phyloP scores from a whole-genome alignment of 2,113 vertebrate species.

The Callospermophilus lateralis region DNA sequence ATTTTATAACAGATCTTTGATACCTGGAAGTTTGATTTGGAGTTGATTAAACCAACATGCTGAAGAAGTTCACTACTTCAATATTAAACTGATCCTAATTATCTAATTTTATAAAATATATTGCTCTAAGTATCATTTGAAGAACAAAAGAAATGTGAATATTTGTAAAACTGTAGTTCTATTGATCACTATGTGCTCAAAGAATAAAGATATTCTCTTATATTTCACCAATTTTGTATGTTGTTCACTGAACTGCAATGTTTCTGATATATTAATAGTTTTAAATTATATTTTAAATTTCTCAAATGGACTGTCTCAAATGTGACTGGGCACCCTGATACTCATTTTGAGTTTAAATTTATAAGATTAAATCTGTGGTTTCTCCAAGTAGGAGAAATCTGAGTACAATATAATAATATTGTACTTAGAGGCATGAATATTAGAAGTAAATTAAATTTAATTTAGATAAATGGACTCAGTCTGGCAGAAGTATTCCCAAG shows the following conservation, averaged over 20 bases:
- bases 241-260: conserved; percentile 18
- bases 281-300: conserved; percentile 56
- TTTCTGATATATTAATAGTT: conserved; percentile 61
- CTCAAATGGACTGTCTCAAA: neutral
- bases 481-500: conserved; percentile 8
- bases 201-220: neutral
- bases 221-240: neutral
- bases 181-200: neutral
- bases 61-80: neutral
- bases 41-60: neutral
- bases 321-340: conserved; percentile 18
- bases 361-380: conserved; percentile 51
- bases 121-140: neutral
- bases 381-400: conserved; percentile 54
- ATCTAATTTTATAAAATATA: neutral
- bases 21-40: neutral
- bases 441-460: conserved; percentile 72
- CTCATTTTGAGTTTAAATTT: conserved; percentile 61
- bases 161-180: conserved; percentile 24
- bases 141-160: neutral
- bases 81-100: neutral
- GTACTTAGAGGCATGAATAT: conserved; percentile 54
- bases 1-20: neutral
- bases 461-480: conserved; percentile 67
- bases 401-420: conserved; percentile 34